Conservation (phyloP, 2,113 vertebrate species). For the Engystomops pustulosus region DNA sequence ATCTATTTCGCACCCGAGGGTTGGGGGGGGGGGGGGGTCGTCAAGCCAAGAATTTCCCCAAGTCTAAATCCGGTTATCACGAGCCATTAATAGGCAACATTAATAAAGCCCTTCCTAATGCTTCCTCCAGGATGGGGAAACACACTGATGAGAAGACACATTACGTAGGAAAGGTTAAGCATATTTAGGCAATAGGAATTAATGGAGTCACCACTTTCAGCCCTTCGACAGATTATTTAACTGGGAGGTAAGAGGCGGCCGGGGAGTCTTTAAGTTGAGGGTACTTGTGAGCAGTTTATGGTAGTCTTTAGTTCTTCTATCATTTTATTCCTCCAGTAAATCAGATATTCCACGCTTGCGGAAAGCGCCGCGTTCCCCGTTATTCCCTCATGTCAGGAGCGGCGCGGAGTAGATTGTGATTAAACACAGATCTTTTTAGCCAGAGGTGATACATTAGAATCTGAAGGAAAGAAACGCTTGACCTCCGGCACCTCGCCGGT, state of each 20-base stretch:
- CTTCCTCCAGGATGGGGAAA: slow-evolving; percentile 60
- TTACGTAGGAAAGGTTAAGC: slow-evolving; percentile 65
- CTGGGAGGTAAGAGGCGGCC: slow-evolving; percentile 73
- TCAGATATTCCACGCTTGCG: slow-evolving; percentile 65
- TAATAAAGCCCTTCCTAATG: slow-evolving; percentile 50
- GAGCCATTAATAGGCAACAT: slow-evolving; percentile 37
- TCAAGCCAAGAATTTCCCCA: slow-evolving; percentile 5
- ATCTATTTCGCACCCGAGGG: slow-evolving; percentile 33
- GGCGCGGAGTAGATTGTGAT: slow-evolving; percentile 11
- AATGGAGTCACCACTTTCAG: slow-evolving; percentile 71
- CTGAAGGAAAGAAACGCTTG: slow-evolving; percentile 43
- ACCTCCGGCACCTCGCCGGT: slow-evolving; percentile 43
- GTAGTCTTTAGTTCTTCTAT: slow-evolving; percentile 72
- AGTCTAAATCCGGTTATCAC: slow-evolving; percentile 33
- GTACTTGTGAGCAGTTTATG: slow-evolving; percentile 71
- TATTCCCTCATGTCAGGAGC: slow-evolving; percentile 61
- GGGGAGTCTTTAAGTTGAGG: slow-evolving; percentile 74
- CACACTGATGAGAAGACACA: slow-evolving; percentile 57
- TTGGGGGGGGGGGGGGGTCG: too few species aligned
- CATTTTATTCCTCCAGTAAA: slow-evolving; percentile 77
- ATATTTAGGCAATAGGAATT: slow-evolving; percentile 73
- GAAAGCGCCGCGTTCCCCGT: slow-evolving; percentile 17
- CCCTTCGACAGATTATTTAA: slow-evolving; percentile 74
- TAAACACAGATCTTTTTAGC: slow-evolving; percentile 57
- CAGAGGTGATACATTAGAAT: slow-evolving; percentile 58